phyloP scores from a whole-genome alignment of 2,797 vertebrate genomes.

The Phrynocephalus vlangalii region DNA sequence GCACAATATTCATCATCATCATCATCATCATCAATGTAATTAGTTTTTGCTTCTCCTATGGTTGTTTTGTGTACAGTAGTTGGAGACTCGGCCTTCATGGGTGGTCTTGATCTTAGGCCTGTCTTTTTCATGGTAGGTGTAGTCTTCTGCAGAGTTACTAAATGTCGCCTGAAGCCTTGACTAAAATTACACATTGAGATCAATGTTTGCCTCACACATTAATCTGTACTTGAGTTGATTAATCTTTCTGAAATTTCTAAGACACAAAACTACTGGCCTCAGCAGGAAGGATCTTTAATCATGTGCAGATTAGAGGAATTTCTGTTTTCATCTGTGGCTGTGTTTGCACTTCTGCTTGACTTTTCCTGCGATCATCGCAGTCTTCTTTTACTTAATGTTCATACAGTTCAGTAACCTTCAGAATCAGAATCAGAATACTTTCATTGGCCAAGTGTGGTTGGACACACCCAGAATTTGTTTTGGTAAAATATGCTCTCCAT shows the following conservation, averaged over 20 bases:
- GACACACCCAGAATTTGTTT: too few species aligned
- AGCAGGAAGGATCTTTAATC: constrained; percentile 39
- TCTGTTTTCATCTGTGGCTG: not conserved
- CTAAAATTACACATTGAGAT: not conserved
- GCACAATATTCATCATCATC: too few species aligned
- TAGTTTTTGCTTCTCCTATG: too few species aligned
- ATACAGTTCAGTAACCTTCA: not conserved
- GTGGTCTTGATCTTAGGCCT: not conserved
- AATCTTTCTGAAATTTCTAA: not conserved
- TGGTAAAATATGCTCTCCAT: too few species aligned
- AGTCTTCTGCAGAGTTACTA: constrained; percentile 22
- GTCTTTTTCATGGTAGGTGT: not conserved
- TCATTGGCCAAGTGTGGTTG: too few species aligned
- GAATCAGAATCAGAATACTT: too few species aligned
- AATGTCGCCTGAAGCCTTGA: not conserved
- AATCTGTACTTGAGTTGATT: constrained; percentile 34
- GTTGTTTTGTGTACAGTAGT: not conserved
- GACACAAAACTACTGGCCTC: not conserved
- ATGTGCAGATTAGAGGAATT: not conserved
- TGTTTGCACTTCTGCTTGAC: not conserved
- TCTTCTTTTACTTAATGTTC: not conserved
- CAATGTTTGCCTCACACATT: not conserved
- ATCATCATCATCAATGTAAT: too few species aligned
- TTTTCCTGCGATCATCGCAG: not conserved
- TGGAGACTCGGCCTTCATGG: not conserved